Evolutionary conservation across 2,888 invertebrate genomes (phyloP).

Genomic region (Tricholauxania praeusta): DNA sequence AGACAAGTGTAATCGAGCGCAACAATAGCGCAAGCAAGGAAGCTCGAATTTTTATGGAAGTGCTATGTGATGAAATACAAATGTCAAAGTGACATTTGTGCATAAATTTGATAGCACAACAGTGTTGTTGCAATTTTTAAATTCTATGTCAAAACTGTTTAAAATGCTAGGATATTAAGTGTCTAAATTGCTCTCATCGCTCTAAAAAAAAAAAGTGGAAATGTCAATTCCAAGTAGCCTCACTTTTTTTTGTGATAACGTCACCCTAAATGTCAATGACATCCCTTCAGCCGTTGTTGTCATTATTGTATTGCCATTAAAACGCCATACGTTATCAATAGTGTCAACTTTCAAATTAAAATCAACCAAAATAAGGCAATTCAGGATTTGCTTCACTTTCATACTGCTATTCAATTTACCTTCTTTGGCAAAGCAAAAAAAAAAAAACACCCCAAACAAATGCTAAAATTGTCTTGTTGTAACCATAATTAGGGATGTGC

Average conservation of each 20-base stretch:
- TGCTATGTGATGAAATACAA: background rate
- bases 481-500: conserved; percentile 26
- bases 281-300: background rate
- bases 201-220: background rate
- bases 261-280: conserved; percentile 19
- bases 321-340: conserved; percentile 30
- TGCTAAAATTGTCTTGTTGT: background rate
- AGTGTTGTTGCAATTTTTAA: no score
- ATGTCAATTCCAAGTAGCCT: background rate
- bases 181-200: no score
- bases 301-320: conserved; percentile 17
- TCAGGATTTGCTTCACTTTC: background rate
- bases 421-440: conserved; percentile 1
- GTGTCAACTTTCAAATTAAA: conserved; percentile 31
- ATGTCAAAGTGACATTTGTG: background rate
- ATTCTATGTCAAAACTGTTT: conserved; percentile 5
- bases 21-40: background rate
- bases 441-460: conserved; percentile 6
- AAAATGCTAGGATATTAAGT: no score
- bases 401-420: background rate
- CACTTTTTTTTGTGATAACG: background rate
- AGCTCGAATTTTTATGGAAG: background rate
- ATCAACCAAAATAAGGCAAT: conserved; percentile 14
- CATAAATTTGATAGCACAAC: no score
- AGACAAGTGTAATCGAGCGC: conserved; percentile 15